Percentiles rank a stretch among this genome's conserved stretches.
Conservation (phyloP, 2,797 vertebrate genomes). For the Cuniculus paca region DNA sequence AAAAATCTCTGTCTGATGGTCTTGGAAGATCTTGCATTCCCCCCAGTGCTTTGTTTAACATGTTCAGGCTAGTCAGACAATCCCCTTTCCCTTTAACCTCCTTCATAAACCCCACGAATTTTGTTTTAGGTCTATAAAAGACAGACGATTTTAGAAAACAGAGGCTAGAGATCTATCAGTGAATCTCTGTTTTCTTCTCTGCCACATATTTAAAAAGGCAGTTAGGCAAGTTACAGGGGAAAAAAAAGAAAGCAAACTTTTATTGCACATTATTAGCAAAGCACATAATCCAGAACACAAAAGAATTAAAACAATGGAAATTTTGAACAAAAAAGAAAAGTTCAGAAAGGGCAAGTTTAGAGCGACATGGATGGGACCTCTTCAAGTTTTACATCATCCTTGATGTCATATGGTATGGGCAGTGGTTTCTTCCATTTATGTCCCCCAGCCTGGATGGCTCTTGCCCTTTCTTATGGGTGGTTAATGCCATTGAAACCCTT, state of each 20-base stretch:
- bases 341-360: not conserved
- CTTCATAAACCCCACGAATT: not conserved
- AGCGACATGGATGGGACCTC: not conserved
- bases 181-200: not conserved
- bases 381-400: not conserved
- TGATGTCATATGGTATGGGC: not conserved
- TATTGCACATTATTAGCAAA: not conserved
- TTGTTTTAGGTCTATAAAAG: not conserved
- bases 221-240: not conserved
- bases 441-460: not conserved
- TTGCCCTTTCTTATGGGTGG: not conserved
- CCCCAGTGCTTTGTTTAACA: not conserved
- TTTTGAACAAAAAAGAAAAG: constrained; percentile 14
- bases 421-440: not conserved
- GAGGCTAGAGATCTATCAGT: not conserved
- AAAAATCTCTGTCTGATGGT: not conserved
- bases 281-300: not conserved
- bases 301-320: not conserved
- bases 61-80: not conserved
- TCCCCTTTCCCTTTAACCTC: not conserved
- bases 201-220: not conserved
- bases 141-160: not conserved
- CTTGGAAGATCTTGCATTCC: not conserved
- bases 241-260: not conserved
- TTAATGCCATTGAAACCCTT: not conserved